Evolutionary conservation across 2,888 invertebrate species (phyloP), one percentile per base, ranked within the genome.

Genomic region (Acanthosepion esculentum): DNA sequence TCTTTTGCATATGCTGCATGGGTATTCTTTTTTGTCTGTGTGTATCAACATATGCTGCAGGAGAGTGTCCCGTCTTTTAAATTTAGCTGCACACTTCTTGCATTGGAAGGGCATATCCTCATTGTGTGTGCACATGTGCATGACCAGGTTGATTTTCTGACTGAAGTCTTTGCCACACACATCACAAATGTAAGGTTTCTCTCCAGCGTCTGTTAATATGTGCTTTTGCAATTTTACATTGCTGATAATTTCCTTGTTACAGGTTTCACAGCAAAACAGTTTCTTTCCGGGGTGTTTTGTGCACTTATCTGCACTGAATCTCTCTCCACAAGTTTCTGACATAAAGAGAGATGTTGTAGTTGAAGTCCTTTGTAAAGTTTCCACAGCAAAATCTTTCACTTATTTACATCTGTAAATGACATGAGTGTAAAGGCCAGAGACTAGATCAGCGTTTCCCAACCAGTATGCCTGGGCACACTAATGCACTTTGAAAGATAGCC

Each of bases 111-210:
- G n/a, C 20, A 33, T 78, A 20, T n/a, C 12, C 20, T 12, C n/a
- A 10, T 78, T 78, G n/a, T 78, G 78, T 78, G 78, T 78, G n/a
- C n/a, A n/a, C 78, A n/a, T 78, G n/a, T 78, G 78, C 78, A 78
- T 78, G 12, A 78, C 78, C n/a, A 78, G 10, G n/a, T 78, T 33
- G 15, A 78, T 78, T 12, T 78, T 78, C 78, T 78, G 78, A n/a
- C 12, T 12, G 78, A 78, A 78, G n/a, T 20, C 78, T 10, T 3
- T 78, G n/a, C 15, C 18, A 18, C 78, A 78, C n/a, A 78, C 78
- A 33, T 78, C n/a, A 33, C 78, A 78, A 15, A 78, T 78, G 18
- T 12, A 78, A 5, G 78, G 78, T n/a, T 78, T 78, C 78, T n/a
- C 78, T n/a, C 15, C n/a, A n/a, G 78, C 33, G 12, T 78, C 4